A percentile compares a stretch with the other conserved stretches of the same genome.
These are phyloP conservation scores for Pangasianodon gigas DNA, from an alignment of 2,113 vertebrate genomes.

Conservation along the genomic window DNA sequence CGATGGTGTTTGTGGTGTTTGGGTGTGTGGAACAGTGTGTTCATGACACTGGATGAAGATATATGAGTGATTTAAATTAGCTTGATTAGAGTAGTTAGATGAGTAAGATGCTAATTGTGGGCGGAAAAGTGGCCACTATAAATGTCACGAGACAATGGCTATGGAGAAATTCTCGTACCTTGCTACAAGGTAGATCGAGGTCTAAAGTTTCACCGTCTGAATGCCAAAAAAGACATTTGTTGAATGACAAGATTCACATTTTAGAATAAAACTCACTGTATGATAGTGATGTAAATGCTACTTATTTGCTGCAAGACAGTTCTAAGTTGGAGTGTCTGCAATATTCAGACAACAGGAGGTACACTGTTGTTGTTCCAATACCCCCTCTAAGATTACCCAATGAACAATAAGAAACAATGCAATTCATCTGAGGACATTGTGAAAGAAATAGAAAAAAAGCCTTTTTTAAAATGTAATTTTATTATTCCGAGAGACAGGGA, in stretches of 20 bases:
- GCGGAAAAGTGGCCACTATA: background rate
- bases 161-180: background rate
- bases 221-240: too few species aligned
- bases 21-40: background rate
- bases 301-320: background rate
- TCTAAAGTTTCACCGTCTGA: background rate
- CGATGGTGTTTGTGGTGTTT: background rate
- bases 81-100: background rate
- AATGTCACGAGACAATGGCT: background rate
- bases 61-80: background rate
- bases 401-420: background rate
- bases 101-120: background rate
- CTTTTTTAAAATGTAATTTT: background rate
- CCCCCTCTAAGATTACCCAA: background rate
- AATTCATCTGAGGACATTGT: background rate
- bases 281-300: background rate
- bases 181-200: background rate
- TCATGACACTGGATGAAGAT: too few species aligned
- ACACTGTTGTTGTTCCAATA: background rate
- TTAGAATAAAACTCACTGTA: background rate
- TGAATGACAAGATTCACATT: background rate
- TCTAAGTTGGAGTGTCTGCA: background rate
- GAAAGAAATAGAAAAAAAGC: background rate
- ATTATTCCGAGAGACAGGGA: background rate
- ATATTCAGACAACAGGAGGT: background rate